Evolutionary conservation across 2,113 vertebrate species (phyloP).

Genomic region (Edolisoma coerulescens): DNA sequence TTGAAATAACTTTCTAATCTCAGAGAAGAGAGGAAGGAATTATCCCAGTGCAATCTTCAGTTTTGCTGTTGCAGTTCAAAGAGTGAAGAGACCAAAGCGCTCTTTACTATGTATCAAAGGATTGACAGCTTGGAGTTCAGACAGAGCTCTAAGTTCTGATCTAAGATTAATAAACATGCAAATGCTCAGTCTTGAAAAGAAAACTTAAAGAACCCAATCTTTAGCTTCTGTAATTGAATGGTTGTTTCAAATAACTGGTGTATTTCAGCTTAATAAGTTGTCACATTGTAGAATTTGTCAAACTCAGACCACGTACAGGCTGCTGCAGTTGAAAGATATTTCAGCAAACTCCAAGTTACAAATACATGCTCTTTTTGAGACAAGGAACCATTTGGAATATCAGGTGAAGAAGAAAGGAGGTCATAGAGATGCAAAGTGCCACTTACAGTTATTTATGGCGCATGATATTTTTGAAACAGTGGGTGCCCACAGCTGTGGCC

Average conservation of each 20-base stretch:
- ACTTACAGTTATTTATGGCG: not conserved
- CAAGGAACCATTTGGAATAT: not conserved
- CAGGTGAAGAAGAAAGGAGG: not conserved
- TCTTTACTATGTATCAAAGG: not conserved
- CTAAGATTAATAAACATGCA: not conserved
- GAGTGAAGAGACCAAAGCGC: not conserved
- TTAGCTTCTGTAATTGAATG: not conserved
- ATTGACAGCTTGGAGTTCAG: not conserved
- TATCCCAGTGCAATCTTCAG: not conserved
- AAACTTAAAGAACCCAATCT: not conserved
- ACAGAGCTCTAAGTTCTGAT: not conserved
- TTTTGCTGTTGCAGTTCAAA: not conserved
- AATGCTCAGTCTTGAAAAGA: not conserved
- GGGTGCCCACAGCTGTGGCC: not conserved
- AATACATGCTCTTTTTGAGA: not conserved
- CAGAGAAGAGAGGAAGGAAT: not conserved
- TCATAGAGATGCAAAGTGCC: not conserved
- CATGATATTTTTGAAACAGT: not conserved
- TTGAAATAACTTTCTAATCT: not conserved
- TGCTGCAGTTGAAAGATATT: not conserved
- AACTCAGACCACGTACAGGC: not conserved
- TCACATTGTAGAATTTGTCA: not conserved
- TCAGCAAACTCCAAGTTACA: not conserved
- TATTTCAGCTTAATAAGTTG: not conserved
- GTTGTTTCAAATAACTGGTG: not conserved